Conservation (phyloP, 2,113 vertebrate species). For the Psilopsiagon aymara region DNA sequence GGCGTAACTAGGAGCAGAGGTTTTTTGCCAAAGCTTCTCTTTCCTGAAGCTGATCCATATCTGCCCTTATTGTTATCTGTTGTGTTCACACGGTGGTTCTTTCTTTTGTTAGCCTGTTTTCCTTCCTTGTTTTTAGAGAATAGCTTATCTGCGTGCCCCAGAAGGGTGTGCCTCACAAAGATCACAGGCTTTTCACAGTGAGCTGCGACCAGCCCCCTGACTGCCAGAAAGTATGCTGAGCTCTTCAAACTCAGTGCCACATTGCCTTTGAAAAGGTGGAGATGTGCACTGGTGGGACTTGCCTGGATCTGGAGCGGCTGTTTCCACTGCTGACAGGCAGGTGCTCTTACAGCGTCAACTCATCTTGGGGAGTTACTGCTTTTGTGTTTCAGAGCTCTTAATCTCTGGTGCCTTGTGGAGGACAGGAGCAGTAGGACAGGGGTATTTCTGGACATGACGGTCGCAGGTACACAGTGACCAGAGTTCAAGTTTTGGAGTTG, state of each 20-base stretch:
- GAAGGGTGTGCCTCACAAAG: slow-evolving; percentile 40
- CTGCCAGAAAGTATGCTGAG: neutral
- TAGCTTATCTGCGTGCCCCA: slow-evolving; percentile 53
- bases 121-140: slow-evolving; percentile 53
- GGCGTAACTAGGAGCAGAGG: accelerated
- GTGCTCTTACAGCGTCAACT: neutral
- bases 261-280: neutral
- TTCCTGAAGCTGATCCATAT: slow-evolving; percentile 61
- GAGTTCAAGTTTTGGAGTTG: neutral
- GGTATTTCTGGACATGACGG: accelerated
- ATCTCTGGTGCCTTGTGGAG: neutral
- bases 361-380: neutral
- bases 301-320: accelerated
- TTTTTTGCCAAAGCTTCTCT: slow-evolving; percentile 42
- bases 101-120: slow-evolving; percentile 59
- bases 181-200: slow-evolving; percentile 33
- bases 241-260: neutral
- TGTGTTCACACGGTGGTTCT: neutral
- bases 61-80: slow-evolving; percentile 48
- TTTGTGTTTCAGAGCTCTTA: neutral
- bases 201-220: slow-evolving; percentile 1
- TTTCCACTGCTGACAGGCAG: neutral
- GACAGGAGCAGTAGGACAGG: neutral
- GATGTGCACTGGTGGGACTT: accelerated
- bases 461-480: accelerated